Percentiles rank a stretch among this genome's conserved stretches.
These are phyloP conservation scores for Phyllopteryx taeniolatus DNA, from an alignment of 2,113 vertebrate species.

Conservation along the genomic window DNA sequence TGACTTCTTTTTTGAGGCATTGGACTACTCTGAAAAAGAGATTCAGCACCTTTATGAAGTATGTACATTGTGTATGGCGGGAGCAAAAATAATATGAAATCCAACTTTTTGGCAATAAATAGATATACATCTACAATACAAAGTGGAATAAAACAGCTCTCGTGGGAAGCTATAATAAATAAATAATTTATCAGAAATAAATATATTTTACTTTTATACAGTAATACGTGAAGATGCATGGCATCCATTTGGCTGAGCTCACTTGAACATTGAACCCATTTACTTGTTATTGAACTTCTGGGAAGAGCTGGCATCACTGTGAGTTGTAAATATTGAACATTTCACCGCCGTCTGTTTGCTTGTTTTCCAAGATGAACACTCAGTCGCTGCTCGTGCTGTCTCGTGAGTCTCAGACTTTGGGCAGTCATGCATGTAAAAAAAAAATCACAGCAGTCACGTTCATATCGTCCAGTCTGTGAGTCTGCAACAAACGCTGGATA, in stretches of 20 bases:
- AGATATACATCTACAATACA: constrained; percentile 63
- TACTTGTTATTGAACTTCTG: constrained; percentile 39
- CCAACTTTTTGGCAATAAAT: constrained; percentile 73
- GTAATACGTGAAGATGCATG: constrained; percentile 79
- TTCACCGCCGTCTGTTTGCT: constrained; percentile 12
- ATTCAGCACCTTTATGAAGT: constrained; percentile 15
- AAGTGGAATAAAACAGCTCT: constrained; percentile 68
- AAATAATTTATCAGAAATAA: constrained; percentile 84
- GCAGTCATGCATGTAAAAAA: constrained; percentile 5
- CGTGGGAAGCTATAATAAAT: constrained; percentile 79
- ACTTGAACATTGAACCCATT: constrained; percentile 59
- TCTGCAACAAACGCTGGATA: neutral
- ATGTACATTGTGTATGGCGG: constrained; percentile 10
- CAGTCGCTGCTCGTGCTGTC: constrained; percentile 10
- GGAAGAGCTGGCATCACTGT: constrained; percentile 22
- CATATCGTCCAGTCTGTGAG: constrained; percentile 18
- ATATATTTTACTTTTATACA: constrained; percentile 78
- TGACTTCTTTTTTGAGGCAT: neutral
- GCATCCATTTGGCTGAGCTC: constrained; percentile 76
- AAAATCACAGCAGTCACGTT: constrained; percentile 22
- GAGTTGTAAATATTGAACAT: constrained; percentile 19
- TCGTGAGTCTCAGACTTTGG: constrained; percentile 2
- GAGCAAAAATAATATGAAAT: constrained; percentile 43
- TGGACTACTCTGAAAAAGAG: constrained; percentile 10
- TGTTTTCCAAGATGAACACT: constrained; percentile 26